Conservation (phyloP, 2,797 vertebrate genomes). For the Loris lydekkerianus region DNA sequence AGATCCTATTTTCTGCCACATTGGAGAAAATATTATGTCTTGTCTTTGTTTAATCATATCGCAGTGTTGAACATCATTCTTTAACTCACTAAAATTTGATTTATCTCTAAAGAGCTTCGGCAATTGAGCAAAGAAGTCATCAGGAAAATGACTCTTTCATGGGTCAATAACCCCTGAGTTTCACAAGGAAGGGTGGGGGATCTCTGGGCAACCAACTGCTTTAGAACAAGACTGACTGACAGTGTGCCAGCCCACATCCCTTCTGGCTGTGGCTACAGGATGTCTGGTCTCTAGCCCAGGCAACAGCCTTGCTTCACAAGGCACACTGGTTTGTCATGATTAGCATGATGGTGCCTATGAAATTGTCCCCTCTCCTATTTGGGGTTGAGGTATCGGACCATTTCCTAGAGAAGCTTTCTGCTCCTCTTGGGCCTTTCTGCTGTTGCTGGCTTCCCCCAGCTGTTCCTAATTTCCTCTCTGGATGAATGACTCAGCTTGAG, state of each 20-base stretch:
- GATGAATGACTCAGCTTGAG: slow-evolving; percentile 62
- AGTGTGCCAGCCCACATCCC: not conserved
- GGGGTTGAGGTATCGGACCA: not conserved
- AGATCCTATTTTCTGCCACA: not conserved
- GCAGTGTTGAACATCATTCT: not conserved
- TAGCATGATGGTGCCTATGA: not conserved
- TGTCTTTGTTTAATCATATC: not conserved
- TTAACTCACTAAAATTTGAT: not conserved
- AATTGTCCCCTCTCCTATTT: not conserved
- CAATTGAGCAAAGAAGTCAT: not conserved
- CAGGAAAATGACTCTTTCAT: not conserved
- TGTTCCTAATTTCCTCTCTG: slow-evolving; percentile 58
- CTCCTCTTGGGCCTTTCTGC: not conserved
- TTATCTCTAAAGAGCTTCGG: not conserved
- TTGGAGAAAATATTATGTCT: not conserved
- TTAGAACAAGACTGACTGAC: not conserved
- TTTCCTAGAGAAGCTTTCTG: slow-evolving; percentile 44
- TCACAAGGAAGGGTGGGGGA: not conserved
- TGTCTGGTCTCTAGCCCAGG: not conserved
- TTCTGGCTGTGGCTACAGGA: not conserved
- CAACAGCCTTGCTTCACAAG: not conserved
- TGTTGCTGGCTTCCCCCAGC: slow-evolving; percentile 44
- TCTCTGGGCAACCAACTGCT: not conserved
- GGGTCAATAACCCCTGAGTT: not conserved
- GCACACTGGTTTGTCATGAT: not conserved